phyloP scores from a whole-genome alignment of 2,888 invertebrate species.

The Volucella inanis region DNA sequence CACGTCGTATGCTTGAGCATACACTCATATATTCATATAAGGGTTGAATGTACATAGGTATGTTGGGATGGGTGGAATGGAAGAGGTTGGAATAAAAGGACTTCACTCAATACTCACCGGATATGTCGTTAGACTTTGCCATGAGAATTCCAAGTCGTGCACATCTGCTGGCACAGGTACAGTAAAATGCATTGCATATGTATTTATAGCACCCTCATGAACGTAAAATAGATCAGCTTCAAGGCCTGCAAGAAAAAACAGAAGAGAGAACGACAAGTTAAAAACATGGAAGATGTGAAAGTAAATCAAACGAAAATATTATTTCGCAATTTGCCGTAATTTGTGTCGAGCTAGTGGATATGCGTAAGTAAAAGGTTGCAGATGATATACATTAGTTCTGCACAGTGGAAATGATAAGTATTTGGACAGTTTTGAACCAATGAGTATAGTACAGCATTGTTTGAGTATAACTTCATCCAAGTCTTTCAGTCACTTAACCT shows the following conservation, averaged over 20 bases:
- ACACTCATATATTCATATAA: background rate
- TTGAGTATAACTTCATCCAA: too few species aligned
- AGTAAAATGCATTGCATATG: constrained; percentile 92
- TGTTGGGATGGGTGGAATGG: background rate
- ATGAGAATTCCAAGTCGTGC: constrained; percentile 92
- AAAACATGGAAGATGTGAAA: constrained; percentile 52
- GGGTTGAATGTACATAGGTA: background rate
- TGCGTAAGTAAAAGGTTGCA: constrained; percentile 14
- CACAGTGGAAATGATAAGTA: constrained; percentile 33
- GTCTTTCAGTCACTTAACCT: too few species aligned
- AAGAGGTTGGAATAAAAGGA: constrained; percentile 6
- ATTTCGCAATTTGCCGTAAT: constrained; percentile 65
- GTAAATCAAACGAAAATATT: constrained; percentile 72
- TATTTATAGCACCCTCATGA: constrained; percentile 91
- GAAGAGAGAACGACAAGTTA: constrained; percentile 20
- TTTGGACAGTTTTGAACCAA: background rate
- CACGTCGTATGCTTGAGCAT: constrained; percentile 21
- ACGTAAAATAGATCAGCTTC: constrained; percentile 92
- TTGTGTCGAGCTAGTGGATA: constrained; percentile 27
- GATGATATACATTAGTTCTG: background rate
- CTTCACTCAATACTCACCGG: constrained; percentile 85
- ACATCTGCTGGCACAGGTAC: constrained; percentile 91
- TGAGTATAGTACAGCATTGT: background rate
- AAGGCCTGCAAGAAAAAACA: constrained; percentile 84
- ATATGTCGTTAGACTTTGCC: constrained; percentile 90